Percentiles rank a stretch among this genome's conserved stretches.
Evolutionary conservation across 2,113 vertebrate species (phyloP).

Genomic region (Anseranas semipalmata): DNA sequence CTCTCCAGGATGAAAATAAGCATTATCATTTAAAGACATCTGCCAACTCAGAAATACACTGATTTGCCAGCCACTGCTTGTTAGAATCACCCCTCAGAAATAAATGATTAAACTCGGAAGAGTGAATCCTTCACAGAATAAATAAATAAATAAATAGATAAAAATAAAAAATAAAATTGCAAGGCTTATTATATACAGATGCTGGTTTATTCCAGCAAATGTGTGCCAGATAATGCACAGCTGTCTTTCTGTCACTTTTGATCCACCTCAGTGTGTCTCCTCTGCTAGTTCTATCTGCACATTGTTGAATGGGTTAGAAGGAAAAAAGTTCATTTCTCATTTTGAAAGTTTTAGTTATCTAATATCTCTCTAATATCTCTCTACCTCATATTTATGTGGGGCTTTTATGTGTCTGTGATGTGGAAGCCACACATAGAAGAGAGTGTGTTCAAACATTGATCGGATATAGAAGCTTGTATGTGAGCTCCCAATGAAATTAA

Average conservation of each 20-base stretch:
- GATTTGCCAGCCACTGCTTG: background rate
- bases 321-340: constrained; percentile 39
- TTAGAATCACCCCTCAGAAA: constrained; percentile 12
- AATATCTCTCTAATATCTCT: background rate
- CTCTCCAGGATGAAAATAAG: background rate
- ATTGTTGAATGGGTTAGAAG: constrained; percentile 4
- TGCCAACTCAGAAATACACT: background rate
- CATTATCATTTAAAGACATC: background rate
- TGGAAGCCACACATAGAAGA: background rate
- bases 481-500: background rate
- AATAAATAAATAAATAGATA: background rate
- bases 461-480: accelerated
- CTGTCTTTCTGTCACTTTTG: constrained; percentile 67
- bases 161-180: background rate
- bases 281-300: constrained; percentile 6
- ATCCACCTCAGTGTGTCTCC: constrained; percentile 24
- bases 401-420: background rate
- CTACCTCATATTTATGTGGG: background rate
- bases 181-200: constrained; percentile 30
- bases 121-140: background rate
- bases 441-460: background rate
- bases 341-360: background rate
- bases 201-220: constrained; percentile 7
- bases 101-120: background rate
- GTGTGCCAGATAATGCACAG: constrained; percentile 47